Evolutionary conservation across 2,888 invertebrate genomes (phyloP).

Genomic region (Mayetiola destructor): DNA sequence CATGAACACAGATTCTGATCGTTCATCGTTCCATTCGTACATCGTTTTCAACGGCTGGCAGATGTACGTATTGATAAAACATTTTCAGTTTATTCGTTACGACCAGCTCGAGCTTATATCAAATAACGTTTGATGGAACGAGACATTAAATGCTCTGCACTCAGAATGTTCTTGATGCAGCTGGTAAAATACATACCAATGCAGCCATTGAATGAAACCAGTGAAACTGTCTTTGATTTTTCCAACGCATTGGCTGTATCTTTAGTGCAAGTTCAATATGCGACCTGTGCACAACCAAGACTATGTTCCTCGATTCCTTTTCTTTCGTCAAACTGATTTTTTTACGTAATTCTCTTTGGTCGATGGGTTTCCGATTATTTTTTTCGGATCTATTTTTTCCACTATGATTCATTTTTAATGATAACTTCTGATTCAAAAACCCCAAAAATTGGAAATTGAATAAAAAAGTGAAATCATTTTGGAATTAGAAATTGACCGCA

Average conservation of each 20-base stretch:
- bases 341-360: not conserved
- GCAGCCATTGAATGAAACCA: not conserved
- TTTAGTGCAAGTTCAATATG: constrained; percentile 1
- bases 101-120: not conserved
- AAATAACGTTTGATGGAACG: not conserved
- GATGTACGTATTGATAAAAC: not conserved
- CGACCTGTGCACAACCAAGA: not conserved
- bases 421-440: too few species aligned
- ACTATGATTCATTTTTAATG: too few species aligned
- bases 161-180: constrained; percentile 5
- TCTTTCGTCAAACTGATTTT: not conserved
- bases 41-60: not conserved
- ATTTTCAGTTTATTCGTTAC: constrained; percentile 1
- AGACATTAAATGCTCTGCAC: not conserved
- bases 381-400: too few species aligned
- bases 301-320: not conserved
- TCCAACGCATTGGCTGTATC: not conserved
- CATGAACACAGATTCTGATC: constrained; percentile 2
- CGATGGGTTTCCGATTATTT: too few species aligned
- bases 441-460: too few species aligned
- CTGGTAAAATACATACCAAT: constrained; percentile 1
- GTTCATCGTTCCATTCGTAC: not conserved
- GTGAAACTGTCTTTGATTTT: not conserved
- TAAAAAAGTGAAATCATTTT: too few species aligned
- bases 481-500: too few species aligned